Evolutionary conservation across 53 echinoderm and acorn worm genomes (phyloP).

Genomic region (Hippasteria phrygiana): DNA sequence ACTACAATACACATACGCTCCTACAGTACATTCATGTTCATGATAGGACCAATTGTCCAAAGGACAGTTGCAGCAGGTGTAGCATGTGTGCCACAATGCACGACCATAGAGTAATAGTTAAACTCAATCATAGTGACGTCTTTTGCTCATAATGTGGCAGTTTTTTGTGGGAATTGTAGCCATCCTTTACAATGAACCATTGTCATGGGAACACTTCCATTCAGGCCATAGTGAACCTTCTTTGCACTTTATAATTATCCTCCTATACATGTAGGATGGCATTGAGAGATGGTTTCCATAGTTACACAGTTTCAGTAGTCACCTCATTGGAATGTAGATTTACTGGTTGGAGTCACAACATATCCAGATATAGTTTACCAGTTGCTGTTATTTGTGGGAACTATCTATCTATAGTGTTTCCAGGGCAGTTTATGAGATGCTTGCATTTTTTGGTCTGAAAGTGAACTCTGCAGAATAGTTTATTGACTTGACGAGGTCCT

Average conservation of each 20-base stretch:
- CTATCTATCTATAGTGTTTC: neutral
- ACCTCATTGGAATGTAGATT: constrained; percentile 9
- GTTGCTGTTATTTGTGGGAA: neutral
- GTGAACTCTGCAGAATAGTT: no score
- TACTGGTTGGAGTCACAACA: neutral
- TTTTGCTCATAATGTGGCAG: no score
- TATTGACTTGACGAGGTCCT: no score
- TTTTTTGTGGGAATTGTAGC: no score
- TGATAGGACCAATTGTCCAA: no score
- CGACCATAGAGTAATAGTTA: neutral
- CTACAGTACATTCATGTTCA: no score
- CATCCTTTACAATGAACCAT: neutral
- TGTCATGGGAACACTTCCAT: neutral
- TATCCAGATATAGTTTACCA: neutral
- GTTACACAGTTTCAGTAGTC: neutral
- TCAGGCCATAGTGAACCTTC: neutral
- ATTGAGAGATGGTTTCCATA: constrained; percentile 14
- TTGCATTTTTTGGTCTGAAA: no score
- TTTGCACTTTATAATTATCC: neutral
- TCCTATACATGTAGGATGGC: neutral
- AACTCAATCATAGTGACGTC: no score
- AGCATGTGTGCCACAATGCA: neutral
- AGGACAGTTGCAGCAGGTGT: neutral
- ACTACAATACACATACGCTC: no score
- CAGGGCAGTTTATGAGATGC: no score